These are phyloP conservation scores for Gryon sp. DNA, from an alignment of 1,140 invertebrate genomes.

Conservation along the genomic window DNA sequence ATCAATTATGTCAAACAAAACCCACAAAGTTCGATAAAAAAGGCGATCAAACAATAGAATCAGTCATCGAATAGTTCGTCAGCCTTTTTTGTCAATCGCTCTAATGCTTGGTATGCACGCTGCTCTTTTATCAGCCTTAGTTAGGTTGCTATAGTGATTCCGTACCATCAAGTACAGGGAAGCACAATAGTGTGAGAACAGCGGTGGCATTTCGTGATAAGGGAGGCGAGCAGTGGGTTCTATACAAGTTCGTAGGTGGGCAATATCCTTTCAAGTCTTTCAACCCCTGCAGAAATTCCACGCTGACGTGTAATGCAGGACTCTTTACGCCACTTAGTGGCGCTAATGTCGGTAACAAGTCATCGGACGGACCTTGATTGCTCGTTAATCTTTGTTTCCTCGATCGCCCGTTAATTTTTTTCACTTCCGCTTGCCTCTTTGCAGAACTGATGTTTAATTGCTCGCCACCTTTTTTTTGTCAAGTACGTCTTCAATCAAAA, in stretches of 20 bases:
- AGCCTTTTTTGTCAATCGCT: constrained; percentile 40
- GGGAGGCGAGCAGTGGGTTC: constrained; percentile 53
- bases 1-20: no score
- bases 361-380: constrained; percentile 67
- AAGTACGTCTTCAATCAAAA: no score
- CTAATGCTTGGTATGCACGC: constrained; percentile 57
- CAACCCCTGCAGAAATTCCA: constrained; percentile 59
- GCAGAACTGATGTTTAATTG: constrained; percentile 16
- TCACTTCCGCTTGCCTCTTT: constrained; percentile 40
- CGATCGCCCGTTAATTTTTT: constrained; percentile 57
- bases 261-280: constrained; percentile 58
- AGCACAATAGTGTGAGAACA: constrained; percentile 57
- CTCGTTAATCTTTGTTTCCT: constrained; percentile 60
- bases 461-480: constrained; percentile 1
- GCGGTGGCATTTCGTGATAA: constrained; percentile 60
- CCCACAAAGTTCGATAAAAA: no score
- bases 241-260: constrained; percentile 55
- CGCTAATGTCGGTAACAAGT: constrained; percentile 70
- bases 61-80: constrained; percentile 29
- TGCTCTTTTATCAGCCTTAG: constrained; percentile 60
- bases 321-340: constrained; percentile 69
- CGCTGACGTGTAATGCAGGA: constrained; percentile 58
- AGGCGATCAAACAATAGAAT: constrained; percentile 13
- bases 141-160: constrained; percentile 60
- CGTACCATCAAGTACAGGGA: constrained; percentile 53